phyloP scores from a whole-genome alignment of 2,888 invertebrate species.

The Tiphia femorata region DNA sequence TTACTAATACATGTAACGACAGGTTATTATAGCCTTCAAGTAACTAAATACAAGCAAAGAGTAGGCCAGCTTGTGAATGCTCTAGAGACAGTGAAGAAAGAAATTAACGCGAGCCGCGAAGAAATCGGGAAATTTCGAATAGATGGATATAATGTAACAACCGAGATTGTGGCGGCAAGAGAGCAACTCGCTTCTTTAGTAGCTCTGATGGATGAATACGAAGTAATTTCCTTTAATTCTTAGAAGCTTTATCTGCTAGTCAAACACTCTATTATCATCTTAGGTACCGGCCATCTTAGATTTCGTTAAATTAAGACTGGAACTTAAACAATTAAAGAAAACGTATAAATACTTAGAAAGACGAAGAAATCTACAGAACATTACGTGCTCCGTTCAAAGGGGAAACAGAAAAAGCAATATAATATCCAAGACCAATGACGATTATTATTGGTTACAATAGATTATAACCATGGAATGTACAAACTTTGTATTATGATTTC shows the following conservation, averaged over 20 bases:
- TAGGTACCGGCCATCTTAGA: constrained; percentile 73
- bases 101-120: constrained; percentile 67
- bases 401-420: too few relatives aligned
- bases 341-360: constrained; percentile 63
- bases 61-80: constrained; percentile 71
- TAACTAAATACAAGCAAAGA: constrained; percentile 73
- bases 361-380: constrained; percentile 47
- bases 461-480: too few relatives aligned
- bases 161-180: constrained; percentile 67
- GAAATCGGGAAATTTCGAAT: constrained; percentile 67
- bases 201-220: constrained; percentile 20
- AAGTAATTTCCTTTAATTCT: constrained; percentile 3
- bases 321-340: constrained; percentile 70
- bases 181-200: constrained; percentile 54
- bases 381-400: too few relatives aligned
- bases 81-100: constrained; percentile 67
- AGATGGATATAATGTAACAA: constrained; percentile 48
- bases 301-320: constrained; percentile 72
- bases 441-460: too few relatives aligned
- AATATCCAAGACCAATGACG: too few relatives aligned
- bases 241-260: neutral
- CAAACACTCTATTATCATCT: constrained; percentile 1
- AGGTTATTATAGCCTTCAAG: constrained; percentile 70
- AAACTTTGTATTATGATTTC: too few relatives aligned
- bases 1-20: neutral